Evolutionary conservation across 2,888 invertebrate species (phyloP), one percentile per base, ranked within the genome.

Genomic region (Pollenia labialis): DNA sequence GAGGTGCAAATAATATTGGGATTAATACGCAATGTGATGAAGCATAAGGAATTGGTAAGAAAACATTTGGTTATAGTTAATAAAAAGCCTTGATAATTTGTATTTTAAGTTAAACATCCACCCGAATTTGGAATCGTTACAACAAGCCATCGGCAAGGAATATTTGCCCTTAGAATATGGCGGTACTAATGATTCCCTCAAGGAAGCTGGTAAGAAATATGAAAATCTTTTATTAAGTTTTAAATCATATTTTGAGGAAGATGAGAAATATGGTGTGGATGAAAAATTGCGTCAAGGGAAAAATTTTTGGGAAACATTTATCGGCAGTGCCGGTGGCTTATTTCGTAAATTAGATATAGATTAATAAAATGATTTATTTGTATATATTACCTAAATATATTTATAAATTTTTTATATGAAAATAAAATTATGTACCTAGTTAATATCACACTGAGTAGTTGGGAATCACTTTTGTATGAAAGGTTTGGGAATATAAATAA

Each of bases 91-190:
- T 44, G 6, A 8, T 68, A 23, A 14, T 44, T 32, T 62, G 58
- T 1, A 32, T 69, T 32, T 79, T 60, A 42, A 91, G 91, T 88
- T 91, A 60, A 90, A 92, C 75, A 90, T 92, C 54, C 92, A 92
- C 66, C 80, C 91, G 4, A 90, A 89, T 74, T n/a, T 92, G 52
- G 92, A 93, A 79, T 91, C 91, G 9, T 85, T 92, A 66, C 90
- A 91, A n/a, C 93, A 95, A 89, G 90, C 94, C 66, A 93, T 96
- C 62, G 95, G 96, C 10, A 94, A 94, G 90, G 94, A 94, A 18
- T 93, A 95, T 75, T 91, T 96, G 50, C 96, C 96, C 1, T 92
- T 90, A 1, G 96, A 96, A 90, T 95, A 96, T 90, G 96, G 96
- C n/a, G 96, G 96, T 40, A 93, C 93, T 4, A 95, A 94, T 87